These are phyloP conservation scores for Yoshiicerus persimilis DNA, from an alignment of 1,140 invertebrate species.

Conservation along the genomic window DNA sequence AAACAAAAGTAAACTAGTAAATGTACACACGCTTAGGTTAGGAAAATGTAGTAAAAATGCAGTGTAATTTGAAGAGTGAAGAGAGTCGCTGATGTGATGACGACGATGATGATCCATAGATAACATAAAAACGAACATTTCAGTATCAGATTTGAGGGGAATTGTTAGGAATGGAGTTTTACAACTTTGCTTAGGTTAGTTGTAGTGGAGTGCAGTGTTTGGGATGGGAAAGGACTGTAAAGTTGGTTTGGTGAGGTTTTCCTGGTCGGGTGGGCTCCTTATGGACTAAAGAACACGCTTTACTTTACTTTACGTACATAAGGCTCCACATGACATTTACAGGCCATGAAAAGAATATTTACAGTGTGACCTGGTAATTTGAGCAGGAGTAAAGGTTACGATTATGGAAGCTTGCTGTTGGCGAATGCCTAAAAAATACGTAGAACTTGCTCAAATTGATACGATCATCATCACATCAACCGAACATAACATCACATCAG, in stretches of 20 bases:
- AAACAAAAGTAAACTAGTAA: not conserved
- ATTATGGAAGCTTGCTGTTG: conserved; percentile 23
- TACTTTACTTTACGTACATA: conserved; percentile 10
- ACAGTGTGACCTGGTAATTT: conserved; percentile 31
- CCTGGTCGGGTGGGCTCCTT: not conserved
- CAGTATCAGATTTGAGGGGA: conserved; percentile 28
- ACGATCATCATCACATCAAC: conserved; percentile 21
- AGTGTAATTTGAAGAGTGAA: conserved; percentile 10
- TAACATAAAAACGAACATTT: conserved; percentile 21
- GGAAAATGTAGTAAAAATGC: not conserved
- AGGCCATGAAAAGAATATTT: conserved; percentile 32
- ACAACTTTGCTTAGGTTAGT: conserved; percentile 14
- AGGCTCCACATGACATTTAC: conserved; percentile 28
- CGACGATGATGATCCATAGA: conserved; percentile 16
- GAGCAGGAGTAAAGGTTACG: conserved; percentile 27
- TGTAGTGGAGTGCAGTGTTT: not conserved
- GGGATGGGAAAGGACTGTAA: not conserved
- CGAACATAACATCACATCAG: conserved; percentile 18
- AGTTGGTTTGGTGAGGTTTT: not conserved
- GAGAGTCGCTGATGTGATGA: conserved; percentile 9
- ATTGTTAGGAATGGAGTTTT: conserved; percentile 21
- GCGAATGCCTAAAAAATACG: conserved; percentile 21
- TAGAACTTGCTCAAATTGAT: conserved; percentile 23
- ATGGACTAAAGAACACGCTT: not conserved
- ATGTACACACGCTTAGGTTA: not conserved